These are phyloP conservation scores for Xanthostigma xanthostigma DNA, from an alignment of 2,888 invertebrate genomes.

Conservation along the genomic window DNA sequence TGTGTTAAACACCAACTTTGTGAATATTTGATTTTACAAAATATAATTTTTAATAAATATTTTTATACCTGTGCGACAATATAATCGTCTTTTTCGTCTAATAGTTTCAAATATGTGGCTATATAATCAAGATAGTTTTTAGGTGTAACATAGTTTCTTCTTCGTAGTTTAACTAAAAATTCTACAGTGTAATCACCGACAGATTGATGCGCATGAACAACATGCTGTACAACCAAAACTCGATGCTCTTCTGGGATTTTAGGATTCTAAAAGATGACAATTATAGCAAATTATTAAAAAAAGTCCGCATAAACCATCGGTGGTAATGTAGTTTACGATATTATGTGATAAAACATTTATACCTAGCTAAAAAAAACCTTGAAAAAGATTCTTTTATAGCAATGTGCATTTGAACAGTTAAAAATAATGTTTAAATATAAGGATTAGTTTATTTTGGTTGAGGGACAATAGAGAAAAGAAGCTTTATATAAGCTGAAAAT, in stretches of 20 bases:
- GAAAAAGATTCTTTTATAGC: too few species aligned
- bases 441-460: too few species aligned
- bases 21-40: not conserved
- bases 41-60: not conserved
- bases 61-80: conserved; percentile 35
- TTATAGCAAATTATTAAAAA: not conserved
- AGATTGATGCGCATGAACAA: conserved; percentile 71
- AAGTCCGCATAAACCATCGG: conserved; percentile 1
- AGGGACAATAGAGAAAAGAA: too few species aligned
- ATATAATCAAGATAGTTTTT: conserved; percentile 85
- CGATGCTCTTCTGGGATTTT: conserved; percentile 53
- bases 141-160: conserved; percentile 80
- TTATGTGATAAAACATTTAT: not conserved
- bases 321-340: conserved; percentile 1
- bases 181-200: conserved; percentile 56
- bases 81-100: conserved; percentile 53
- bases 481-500: too few species aligned
- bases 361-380: not conserved
- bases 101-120: conserved; percentile 55
- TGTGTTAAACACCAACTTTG: conserved; percentile 17
- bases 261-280: conserved; percentile 31
- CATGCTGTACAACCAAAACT: conserved; percentile 61
- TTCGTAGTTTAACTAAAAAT: conserved; percentile 55
- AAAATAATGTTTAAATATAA: too few species aligned
- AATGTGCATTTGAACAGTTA: too few species aligned